phyloP scores from a whole-genome alignment of 2,888 invertebrate genomes.

The Pristionchus arcanus region DNA sequence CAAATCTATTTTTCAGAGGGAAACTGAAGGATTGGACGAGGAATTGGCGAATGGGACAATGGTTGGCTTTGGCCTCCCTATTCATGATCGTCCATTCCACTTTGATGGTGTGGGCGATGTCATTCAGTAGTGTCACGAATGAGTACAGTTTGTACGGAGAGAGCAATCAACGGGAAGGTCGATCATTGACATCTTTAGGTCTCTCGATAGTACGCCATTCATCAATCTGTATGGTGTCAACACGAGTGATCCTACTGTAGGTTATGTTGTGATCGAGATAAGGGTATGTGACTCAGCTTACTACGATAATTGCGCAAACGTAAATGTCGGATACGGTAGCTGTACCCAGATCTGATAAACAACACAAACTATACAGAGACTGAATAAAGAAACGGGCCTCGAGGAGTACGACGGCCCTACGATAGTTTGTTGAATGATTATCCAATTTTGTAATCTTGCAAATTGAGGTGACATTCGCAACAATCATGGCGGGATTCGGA shows the following conservation, averaged over 20 bases:
- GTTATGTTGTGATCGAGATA: background rate
- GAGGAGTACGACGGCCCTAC: background rate
- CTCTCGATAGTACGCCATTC: constrained; percentile 7
- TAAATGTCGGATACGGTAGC: background rate
- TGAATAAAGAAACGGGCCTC: background rate
- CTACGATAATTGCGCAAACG: background rate
- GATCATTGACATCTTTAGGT: background rate
- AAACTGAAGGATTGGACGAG: constrained; percentile 1
- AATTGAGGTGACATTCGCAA: background rate
- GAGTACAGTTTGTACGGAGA: background rate
- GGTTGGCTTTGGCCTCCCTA: background rate
- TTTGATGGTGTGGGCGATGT: background rate
- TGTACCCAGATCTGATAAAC: background rate
- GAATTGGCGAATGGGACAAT: background rate
- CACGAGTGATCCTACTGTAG: background rate
- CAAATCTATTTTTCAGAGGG: background rate
- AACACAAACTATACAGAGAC: background rate
- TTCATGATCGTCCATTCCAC: background rate
- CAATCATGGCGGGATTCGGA: background rate
- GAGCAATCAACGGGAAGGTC: background rate
- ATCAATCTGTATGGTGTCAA: background rate
- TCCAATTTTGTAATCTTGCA: background rate
- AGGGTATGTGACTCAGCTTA: background rate
- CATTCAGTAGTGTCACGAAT: background rate
- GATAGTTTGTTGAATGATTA: background rate